Conservation (phyloP, 2,888 invertebrate species). For the Drosophila subquinaria region DNA sequence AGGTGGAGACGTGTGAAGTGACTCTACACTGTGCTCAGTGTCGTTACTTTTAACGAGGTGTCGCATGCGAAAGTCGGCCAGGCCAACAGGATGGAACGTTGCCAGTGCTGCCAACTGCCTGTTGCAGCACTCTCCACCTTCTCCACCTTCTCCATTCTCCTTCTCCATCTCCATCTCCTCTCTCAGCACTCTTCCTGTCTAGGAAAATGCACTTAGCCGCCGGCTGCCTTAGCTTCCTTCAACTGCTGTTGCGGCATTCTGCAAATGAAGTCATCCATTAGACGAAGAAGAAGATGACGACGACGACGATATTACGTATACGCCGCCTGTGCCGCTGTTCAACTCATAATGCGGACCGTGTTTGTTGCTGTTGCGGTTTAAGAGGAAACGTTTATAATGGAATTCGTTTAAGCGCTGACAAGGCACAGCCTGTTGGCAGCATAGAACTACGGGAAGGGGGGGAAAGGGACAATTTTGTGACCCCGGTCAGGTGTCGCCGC, state of each 20-base stretch:
- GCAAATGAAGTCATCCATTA: constrained; percentile 82
- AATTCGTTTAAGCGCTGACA: constrained; percentile 71
- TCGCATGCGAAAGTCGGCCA: constrained; percentile 73
- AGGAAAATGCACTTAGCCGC: constrained; percentile 75
- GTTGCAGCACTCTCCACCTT: constrained; percentile 54
- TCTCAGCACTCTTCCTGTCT: constrained; percentile 28
- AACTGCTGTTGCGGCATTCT: constrained; percentile 65
- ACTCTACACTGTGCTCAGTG: constrained; percentile 48
- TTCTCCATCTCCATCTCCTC: not conserved
- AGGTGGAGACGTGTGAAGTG: constrained; percentile 40
- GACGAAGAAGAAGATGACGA: constrained; percentile 24
- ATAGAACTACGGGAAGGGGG: not conserved
- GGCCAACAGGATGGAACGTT: constrained; percentile 22
- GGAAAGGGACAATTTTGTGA: not conserved
- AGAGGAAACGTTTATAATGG: constrained; percentile 80
- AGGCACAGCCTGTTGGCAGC: constrained; percentile 7
- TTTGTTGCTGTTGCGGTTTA: constrained; percentile 69
- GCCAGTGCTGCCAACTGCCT: constrained; percentile 60
- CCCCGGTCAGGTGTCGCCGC: constrained; percentile 40
- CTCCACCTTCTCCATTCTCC: not conserved
- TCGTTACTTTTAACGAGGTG: constrained; percentile 82
- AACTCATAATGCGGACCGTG: constrained; percentile 55
- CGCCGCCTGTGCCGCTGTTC: constrained; percentile 41
- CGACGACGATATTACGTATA: constrained; percentile 54
- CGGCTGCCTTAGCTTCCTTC: constrained; percentile 54